phyloP scores from a whole-genome alignment of 2,797 vertebrate species.

The Mormyrops attenuatus region DNA sequence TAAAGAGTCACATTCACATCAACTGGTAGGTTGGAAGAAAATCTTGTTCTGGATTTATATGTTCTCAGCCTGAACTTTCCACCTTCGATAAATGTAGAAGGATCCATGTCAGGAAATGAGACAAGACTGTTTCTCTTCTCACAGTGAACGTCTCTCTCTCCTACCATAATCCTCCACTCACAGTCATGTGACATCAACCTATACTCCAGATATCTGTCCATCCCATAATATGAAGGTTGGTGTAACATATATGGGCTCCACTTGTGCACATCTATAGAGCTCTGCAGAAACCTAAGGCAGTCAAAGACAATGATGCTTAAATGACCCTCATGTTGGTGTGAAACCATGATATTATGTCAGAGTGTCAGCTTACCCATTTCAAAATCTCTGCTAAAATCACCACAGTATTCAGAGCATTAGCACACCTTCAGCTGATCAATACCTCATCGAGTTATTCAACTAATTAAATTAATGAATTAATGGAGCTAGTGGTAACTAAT shows the following conservation, averaged over 20 bases:
- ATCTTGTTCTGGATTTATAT: background rate
- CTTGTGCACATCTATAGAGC: too few relatives aligned
- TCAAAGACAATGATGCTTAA: background rate
- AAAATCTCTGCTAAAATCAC: background rate
- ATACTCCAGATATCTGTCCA: background rate
- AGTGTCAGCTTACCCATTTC: background rate
- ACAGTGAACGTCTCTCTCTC: too few relatives aligned
- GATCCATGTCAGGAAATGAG: background rate
- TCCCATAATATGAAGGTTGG: background rate
- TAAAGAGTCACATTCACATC: background rate
- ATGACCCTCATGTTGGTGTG: background rate
- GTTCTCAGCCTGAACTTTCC: background rate
- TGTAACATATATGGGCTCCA: background rate
- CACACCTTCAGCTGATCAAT: background rate
- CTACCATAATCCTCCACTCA: background rate
- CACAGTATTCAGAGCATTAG: background rate
- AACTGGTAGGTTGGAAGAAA: background rate
- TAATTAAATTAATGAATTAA: background rate
- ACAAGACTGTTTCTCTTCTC: too few relatives aligned
- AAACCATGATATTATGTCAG: background rate
- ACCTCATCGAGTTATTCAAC: background rate
- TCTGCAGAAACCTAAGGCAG: background rate
- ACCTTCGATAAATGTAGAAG: background rate
- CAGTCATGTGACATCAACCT: background rate
- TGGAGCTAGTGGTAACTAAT: background rate